Conservation (phyloP, 1,140 invertebrate genomes). For the Drosophila repletoides region DNA sequence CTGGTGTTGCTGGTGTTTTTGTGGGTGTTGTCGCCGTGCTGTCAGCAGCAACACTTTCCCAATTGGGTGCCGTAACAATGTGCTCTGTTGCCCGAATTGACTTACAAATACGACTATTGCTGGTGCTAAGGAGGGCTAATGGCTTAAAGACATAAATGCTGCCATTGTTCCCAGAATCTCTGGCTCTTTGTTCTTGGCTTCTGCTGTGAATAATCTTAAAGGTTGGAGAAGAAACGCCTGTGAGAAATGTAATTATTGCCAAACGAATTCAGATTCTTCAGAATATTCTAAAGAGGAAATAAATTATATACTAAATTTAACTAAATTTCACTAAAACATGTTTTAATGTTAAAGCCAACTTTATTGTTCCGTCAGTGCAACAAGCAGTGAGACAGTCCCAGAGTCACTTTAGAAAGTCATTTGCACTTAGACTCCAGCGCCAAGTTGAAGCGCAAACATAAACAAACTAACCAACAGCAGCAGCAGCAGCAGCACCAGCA, state of each 20-base stretch:
- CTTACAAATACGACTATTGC: conserved; percentile 33
- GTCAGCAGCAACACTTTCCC: conserved; percentile 63
- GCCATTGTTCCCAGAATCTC: conserved; percentile 44
- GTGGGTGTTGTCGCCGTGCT: conserved; percentile 32
- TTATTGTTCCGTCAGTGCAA: conserved; percentile 8
- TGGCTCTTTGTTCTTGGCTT: conserved; percentile 13
- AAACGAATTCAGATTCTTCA: not conserved
- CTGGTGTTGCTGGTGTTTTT: not conserved
- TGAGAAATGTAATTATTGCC: conserved; percentile 22
- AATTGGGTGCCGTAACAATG: conserved; percentile 41
- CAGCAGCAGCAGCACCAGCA: conserved; percentile 7
- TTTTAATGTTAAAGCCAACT: too few species aligned
- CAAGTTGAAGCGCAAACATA: conserved; percentile 46
- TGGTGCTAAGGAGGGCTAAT: conserved; percentile 50
- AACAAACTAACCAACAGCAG: conserved; percentile 29
- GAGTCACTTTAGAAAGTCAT: conserved; percentile 60
- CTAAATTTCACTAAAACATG: too few species aligned
- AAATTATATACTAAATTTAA: not conserved
- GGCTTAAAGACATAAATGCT: conserved; percentile 58
- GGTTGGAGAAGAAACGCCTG: conserved; percentile 27
- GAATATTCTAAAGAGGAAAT: not conserved
- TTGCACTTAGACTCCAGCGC: conserved; percentile 22
- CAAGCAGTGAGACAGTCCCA: conserved; percentile 6
- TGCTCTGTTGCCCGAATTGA: conserved; percentile 33
- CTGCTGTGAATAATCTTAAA: conserved; percentile 29